A percentile compares a stretch with the other conserved stretches of the same genome.
Conservation (phyloP, 2,888 invertebrate species). For the Rugalucina vietnamica region DNA sequence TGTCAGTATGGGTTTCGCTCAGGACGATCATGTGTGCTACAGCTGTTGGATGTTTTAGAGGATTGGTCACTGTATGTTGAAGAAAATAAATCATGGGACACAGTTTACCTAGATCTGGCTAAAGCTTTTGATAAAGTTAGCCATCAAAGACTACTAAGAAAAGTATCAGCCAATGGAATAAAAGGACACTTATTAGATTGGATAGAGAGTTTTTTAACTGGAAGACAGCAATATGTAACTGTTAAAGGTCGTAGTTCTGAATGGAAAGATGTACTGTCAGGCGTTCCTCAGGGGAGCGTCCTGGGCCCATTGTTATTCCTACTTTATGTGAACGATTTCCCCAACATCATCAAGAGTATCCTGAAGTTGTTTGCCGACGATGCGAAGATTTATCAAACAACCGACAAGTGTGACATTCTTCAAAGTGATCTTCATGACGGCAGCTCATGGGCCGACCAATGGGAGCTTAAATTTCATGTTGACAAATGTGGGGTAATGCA, state of each 20-base stretch:
- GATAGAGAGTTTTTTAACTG: slow-evolving; percentile 9
- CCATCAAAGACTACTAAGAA: slow-evolving; percentile 7
- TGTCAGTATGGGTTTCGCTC: slow-evolving; percentile 31
- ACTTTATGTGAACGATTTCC: slow-evolving; percentile 22
- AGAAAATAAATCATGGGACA: slow-evolving; percentile 12
- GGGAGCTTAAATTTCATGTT: slow-evolving; percentile 12
- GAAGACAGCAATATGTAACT: slow-evolving; percentile 14
- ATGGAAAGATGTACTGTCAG: slow-evolving; percentile 3
- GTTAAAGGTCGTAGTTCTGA: slow-evolving; percentile 17
- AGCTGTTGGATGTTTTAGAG: slow-evolving; percentile 29
- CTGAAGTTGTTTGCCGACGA: slow-evolving; percentile 25
- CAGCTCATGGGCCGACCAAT: not conserved
- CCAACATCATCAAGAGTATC: not conserved
- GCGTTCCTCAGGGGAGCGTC: slow-evolving; percentile 28
- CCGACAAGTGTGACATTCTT: not conserved
- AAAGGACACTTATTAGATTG: slow-evolving; percentile 15
- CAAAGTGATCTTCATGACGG: not conserved
- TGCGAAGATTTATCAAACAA: slow-evolving; percentile 8
- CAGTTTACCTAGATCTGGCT: slow-evolving; percentile 34
- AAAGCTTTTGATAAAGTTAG: slow-evolving; percentile 34
- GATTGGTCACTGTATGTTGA: slow-evolving; percentile 36
- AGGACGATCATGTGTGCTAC: slow-evolving; percentile 27
- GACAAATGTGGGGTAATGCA: slow-evolving; percentile 19
- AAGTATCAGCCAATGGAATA: slow-evolving; percentile 14
- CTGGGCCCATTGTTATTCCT: slow-evolving; percentile 19